phyloP scores from a whole-genome alignment of 23 tunicate genomes.

The Oikopleura albicans region DNA sequence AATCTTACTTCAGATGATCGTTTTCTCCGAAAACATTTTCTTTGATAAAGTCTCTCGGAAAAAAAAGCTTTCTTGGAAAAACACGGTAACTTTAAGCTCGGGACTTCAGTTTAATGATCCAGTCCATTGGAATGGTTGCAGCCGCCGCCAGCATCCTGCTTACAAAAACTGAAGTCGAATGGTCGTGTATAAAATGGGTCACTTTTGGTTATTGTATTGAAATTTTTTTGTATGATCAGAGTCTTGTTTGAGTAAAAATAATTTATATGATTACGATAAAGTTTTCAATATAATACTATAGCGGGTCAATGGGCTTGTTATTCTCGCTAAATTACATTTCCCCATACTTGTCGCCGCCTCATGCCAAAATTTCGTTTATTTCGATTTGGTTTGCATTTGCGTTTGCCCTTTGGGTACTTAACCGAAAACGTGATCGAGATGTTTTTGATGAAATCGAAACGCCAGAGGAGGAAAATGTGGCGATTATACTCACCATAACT shows the following conservation, averaged over 20 bases:
- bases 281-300: no score
- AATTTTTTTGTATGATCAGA: no score
- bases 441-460: not conserved
- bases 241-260: no score
- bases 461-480: not conserved
- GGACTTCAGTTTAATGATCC: slow-evolving; percentile 11
- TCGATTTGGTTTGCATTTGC: slow-evolving; percentile 16
- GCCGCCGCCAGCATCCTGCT: not conserved
- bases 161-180: not conserved
- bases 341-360: not conserved
- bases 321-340: not conserved
- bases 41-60: no score
- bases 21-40: no score
- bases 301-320: not conserved
- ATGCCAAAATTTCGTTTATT: slow-evolving; percentile 10
- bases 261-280: no score
- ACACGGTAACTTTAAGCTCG: no score
- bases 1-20: no score
- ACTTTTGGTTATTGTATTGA: no score
- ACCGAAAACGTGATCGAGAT: not conserved
- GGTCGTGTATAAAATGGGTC: not conserved
- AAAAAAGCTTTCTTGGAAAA: no score
- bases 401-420: not conserved
- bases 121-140: not conserved
- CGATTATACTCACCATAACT: not conserved